Evolutionary conservation across 2,888 invertebrate genomes (phyloP), one percentile per base, ranked within the genome.

Genomic region (Spilosoma lubricipeda): DNA sequence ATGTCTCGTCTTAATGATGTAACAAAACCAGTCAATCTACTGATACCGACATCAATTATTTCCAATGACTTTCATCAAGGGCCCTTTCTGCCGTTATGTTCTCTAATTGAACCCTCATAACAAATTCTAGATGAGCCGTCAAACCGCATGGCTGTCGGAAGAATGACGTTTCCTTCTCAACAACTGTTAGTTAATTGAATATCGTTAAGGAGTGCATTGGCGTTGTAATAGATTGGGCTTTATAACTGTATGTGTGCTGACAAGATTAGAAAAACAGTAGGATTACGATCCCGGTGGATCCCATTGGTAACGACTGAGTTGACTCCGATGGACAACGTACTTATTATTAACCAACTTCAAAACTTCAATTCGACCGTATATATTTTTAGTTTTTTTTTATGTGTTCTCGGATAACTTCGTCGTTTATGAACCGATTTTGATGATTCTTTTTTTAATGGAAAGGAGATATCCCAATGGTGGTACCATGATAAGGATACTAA

Each of bases 131-230:
- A 74, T 72, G 78, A 23, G 56, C 39, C 71, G 48, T 74, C 59
- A 59, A 11, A 27, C 42, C 81, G 77, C 76, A 79, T 66, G 78
- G 33, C 78, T 76, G 77, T 72, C 78, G 79, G 56, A 39, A 77
- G 84, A 88, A 70, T 84, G 90, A 90, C 90, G 81, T 91, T 90
- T 90, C 91, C 91, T 89, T 79, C 78, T 87, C 86, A 86, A 72
- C 67, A 79, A 84, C 86, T 83, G 85, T 88, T 86, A 83, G 68
- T 76, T 84, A 84, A 90, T 90, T 90, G 88, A 88, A 89, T 90
- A 82, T 82, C 82, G 83, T 87, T 88, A 84, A 84, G 86, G 83
- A 76, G 65, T 65, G 67, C 71, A 76, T 63, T 71, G 70, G 65
- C 74, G 70, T 71, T 76, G 65, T 75, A 83, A 77, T 81, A 77